These are phyloP conservation scores for Marmota flaviventris DNA, from an alignment of 2,113 vertebrate species.

Conservation along the genomic window DNA sequence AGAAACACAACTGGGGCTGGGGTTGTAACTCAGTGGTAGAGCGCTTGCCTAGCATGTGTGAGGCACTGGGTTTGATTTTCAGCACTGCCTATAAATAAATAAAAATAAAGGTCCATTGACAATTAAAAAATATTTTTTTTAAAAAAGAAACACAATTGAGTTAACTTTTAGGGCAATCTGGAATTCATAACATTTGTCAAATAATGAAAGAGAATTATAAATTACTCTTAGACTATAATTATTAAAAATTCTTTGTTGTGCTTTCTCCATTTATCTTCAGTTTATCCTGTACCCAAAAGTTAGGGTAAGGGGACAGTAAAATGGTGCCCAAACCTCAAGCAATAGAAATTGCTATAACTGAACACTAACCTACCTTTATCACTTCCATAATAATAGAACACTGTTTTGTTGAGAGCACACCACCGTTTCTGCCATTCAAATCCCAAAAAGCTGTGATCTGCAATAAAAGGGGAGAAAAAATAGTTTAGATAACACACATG, in stretches of 20 bases:
- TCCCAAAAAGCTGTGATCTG: conserved; percentile 98
- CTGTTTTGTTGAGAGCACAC: conserved; percentile 94
- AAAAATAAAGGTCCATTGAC: no score
- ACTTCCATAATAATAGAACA: conserved; percentile 97
- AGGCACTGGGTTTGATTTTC: no score
- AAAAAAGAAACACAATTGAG: not conserved
- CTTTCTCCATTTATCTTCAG: not conserved
- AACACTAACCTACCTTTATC: conserved; percentile 93
- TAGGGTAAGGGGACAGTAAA: not conserved
- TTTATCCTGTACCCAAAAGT: not conserved
- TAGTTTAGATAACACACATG: conserved; percentile 47
- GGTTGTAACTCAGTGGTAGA: no score
- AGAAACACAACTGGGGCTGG: no score
- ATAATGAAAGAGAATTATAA: conserved; percentile 46
- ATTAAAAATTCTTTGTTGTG: conserved; percentile 30
- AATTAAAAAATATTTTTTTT: no score
- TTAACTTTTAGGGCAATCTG: conserved; percentile 48
- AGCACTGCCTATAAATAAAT: no score
- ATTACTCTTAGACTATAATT: conserved; percentile 22
- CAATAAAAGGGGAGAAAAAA: conserved; percentile 62
- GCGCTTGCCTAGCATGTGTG: no score
- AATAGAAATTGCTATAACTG: not conserved
- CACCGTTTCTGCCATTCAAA: conserved; percentile 99
- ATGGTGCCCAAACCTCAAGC: not conserved
- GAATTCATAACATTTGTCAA: conserved; percentile 51